Conservation (phyloP, 2,113 vertebrate species). For the Glaucomys volans region DNA sequence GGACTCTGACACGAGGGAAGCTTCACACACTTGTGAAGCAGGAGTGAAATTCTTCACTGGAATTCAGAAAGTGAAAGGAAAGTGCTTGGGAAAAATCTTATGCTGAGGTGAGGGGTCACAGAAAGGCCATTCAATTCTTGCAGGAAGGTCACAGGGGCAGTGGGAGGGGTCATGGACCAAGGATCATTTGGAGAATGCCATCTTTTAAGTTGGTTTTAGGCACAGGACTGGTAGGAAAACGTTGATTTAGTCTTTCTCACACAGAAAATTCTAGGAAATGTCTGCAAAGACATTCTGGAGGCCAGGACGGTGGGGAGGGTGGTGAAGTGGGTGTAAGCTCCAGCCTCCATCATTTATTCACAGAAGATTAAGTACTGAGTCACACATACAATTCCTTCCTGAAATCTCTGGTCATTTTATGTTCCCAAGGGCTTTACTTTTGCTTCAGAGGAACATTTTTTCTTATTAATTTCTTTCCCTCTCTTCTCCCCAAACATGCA, state of each 20-base stretch:
- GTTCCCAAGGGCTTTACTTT: background rate
- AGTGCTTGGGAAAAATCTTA: slow-evolving; percentile 62
- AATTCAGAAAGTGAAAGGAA: slow-evolving; percentile 63
- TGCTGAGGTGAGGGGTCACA: slow-evolving; percentile 62
- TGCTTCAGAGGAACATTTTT: slow-evolving; percentile 19
- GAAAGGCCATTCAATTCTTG: slow-evolving; percentile 68
- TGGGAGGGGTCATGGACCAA: slow-evolving; percentile 59
- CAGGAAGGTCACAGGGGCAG: slow-evolving; percentile 72
- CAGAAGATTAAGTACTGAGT: background rate
- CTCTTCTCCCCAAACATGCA: background rate
- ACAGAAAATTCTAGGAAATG: slow-evolving; percentile 47
- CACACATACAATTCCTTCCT: background rate
- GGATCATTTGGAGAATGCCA: slow-evolving; percentile 62
- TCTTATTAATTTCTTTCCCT: background rate
- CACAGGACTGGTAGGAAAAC: slow-evolving; percentile 40
- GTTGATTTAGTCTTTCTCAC: slow-evolving; percentile 54
- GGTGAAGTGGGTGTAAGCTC: background rate
- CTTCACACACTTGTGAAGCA: slow-evolving; percentile 7
- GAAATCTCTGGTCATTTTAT: background rate
- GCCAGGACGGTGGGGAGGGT: background rate
- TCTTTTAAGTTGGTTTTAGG: slow-evolving; percentile 62
- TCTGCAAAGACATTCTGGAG: slow-evolving; percentile 29
- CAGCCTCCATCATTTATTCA: background rate
- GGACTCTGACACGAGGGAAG: background rate
- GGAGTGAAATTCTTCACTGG: slow-evolving; percentile 56